Evolutionary conservation across 2,888 invertebrate species (phyloP).

Genomic region (Rotaria sp.): DNA sequence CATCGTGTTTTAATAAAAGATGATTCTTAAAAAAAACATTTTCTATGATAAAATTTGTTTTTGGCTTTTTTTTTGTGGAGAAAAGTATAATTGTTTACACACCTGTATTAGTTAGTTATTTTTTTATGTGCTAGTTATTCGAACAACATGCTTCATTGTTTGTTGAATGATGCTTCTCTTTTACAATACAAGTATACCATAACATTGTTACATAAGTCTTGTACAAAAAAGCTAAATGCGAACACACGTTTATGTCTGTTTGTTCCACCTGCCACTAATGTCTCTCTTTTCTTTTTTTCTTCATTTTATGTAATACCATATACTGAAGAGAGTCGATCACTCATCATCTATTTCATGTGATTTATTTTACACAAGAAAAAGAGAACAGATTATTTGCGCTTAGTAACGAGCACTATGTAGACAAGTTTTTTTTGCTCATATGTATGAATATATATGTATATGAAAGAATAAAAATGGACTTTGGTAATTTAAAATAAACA

Average conservation of each 20-base stretch:
- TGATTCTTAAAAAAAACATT: no score
- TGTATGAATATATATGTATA: background rate
- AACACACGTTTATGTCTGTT: constrained; percentile 4
- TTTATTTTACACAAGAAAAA: background rate
- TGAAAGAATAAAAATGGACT: background rate
- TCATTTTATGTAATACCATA: constrained; percentile 1
- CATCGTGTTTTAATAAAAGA: no score
- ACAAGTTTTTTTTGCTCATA: background rate
- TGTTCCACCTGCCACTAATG: constrained; percentile 22
- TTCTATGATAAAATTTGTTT: no score
- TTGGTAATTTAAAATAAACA: background rate
- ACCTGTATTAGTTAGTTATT: background rate
- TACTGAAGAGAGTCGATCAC: background rate
- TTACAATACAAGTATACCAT: background rate
- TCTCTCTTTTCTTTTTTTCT: background rate
- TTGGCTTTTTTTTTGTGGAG: background rate
- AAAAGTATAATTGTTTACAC: background rate
- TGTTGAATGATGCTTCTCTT: background rate
- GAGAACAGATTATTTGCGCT: background rate
- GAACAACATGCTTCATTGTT: background rate
- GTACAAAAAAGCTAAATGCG: background rate
- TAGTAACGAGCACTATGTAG: background rate
- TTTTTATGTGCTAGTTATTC: background rate
- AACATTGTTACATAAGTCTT: background rate
- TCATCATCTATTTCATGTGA: background rate